Conservation (phyloP, 2,113 vertebrate genomes). For the Aleadryas rufinucha region DNA sequence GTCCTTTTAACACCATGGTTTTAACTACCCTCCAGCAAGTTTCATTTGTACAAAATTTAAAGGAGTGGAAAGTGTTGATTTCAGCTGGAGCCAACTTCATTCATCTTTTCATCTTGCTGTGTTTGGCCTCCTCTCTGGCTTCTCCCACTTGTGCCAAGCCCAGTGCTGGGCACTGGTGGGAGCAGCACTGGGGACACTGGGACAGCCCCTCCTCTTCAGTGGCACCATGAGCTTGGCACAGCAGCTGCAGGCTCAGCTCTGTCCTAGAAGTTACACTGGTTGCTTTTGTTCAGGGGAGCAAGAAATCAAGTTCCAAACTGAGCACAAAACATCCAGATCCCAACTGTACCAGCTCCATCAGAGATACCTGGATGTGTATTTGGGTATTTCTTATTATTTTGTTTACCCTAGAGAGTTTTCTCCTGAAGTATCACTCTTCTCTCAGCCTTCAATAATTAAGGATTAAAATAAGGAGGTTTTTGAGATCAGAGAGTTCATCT, state of each 20-base stretch:
- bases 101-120: not conserved
- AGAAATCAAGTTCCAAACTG: not conserved
- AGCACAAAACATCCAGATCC: not conserved
- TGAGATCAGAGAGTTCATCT: not conserved
- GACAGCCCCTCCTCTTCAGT: not conserved
- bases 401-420: not conserved
- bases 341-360: fast-evolving
- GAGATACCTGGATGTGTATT: fast-evolving
- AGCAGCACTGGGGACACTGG: not conserved
- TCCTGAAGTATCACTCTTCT: not conserved
- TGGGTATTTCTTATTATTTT: not conserved
- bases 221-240: not conserved
- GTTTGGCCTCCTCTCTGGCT: not conserved
- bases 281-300: not conserved
- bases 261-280: not conserved
- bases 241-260: not conserved
- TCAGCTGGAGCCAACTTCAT: not conserved
- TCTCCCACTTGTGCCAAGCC: not conserved
- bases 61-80: not conserved
- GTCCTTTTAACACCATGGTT: not conserved
- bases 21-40: not conserved
- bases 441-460: not conserved
- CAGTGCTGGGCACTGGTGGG: not conserved
- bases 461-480: not conserved
- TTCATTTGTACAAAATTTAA: not conserved